Conservation (phyloP, 2,113 vertebrate genomes). For the Ovis canadensis region DNA sequence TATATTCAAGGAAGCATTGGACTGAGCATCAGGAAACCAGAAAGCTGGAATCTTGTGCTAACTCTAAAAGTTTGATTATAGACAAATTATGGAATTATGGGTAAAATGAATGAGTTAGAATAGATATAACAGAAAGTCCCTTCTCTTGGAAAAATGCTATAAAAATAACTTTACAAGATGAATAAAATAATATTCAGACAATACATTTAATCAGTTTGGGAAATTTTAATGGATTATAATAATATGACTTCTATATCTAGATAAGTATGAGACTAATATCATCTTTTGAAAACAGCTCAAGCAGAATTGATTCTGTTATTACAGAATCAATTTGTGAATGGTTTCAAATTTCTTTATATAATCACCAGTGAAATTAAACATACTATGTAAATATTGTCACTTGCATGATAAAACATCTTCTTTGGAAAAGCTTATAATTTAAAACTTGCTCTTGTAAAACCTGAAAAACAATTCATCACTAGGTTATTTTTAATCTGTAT, state of each 20-base stretch:
- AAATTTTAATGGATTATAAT: neutral
- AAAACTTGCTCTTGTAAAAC: neutral
- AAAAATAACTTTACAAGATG: neutral
- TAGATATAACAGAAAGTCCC: neutral
- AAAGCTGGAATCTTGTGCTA: neutral
- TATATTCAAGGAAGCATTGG: neutral
- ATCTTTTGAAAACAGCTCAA: neutral
- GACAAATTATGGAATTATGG: neutral
- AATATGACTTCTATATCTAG: neutral
- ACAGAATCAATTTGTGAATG: neutral
- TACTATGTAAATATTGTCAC: neutral
- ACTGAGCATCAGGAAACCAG: neutral
- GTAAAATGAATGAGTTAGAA: neutral
- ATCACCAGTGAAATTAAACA: neutral
- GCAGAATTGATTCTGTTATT: neutral
- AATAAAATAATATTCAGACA: neutral
- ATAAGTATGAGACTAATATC: neutral
- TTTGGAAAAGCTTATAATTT: neutral
- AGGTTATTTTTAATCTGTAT: neutral
- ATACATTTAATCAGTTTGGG: neutral
- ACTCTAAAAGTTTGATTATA: neutral
- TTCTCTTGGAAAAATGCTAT: neutral
- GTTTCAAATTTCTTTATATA: neutral
- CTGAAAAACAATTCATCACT: neutral
- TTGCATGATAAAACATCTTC: neutral